Base-by-base conservation (phyloP, 2,113 vertebrate species). In the Rhynchomys soricoides region DNA sequence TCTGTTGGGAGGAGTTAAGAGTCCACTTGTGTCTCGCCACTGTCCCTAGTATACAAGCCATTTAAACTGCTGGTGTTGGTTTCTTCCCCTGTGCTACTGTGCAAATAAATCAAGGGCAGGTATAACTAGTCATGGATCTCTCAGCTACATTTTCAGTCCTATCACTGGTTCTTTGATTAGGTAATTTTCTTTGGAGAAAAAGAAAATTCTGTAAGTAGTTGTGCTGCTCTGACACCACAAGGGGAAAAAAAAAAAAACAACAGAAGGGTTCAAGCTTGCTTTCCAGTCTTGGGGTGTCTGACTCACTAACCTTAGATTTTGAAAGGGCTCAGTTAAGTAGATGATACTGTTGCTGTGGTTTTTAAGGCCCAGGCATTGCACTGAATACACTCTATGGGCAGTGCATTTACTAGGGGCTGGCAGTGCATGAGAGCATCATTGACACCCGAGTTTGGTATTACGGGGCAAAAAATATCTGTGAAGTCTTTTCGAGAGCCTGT, bases 31-130 rank as follows among this genome's bases (percentile, higher is more conserved):
- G 21, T 75, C 34, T 83, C 77, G 68, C 6, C 62, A 68, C 48
- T 89, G 40, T 90, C 75, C 11, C 31, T 24, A 92, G 43, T 17
- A 88, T 62, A 96, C 92, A 91, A 94, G 71, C 64, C 37, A 59
- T 77, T 95, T 95, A 90, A 96, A 86, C 29, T 83, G 77, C 37
- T 81, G 81, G 13, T 26, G 52, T 66, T 29, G 59, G 16, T 95
- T 64, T 95, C 78, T 62, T 64, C 57, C 34, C 52, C 43, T 64
- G 50, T 86, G 17, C 75, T 79, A 59, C 22, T 50, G 37, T 50
- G 21, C 57, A 91, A 89, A 93, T 88, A 48, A 89, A 90, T 48
- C 43, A 74, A 17, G 91, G 34, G 3, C 9, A 57, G 77, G n/a
- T 93, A 77, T 90, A 75, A 4, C 37, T 52, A 40, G 22, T 31